Percentiles rank a stretch among this genome's conserved stretches.
These are phyloP conservation scores for Phymanthus crucifer DNA, from an alignment of 92 coral and sea anemone species.

Conservation along the genomic window DNA sequence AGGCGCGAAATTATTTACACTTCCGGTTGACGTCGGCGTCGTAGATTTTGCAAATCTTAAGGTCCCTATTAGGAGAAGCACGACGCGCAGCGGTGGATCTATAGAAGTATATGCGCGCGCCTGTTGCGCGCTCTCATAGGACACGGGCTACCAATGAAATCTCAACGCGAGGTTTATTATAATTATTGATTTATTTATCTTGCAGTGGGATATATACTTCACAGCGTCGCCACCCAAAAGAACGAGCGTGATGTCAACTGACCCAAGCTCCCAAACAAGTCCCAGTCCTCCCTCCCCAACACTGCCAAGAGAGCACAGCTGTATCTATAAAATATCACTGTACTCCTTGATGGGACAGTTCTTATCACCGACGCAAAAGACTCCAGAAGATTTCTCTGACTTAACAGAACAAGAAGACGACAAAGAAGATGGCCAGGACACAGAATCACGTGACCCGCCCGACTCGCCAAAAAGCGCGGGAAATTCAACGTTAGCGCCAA, in stretches of 20 bases:
- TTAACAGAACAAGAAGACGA: not conserved
- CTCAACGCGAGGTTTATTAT: not conserved
- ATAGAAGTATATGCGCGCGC: no score
- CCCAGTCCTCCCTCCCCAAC: slow-evolving; percentile 50
- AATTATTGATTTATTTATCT: not conserved
- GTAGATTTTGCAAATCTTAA: no score
- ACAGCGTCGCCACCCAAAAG: slow-evolving; percentile 82
- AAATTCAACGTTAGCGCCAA: not conserved
- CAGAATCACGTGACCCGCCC: not conserved
- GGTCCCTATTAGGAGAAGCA: no score
- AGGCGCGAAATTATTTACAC: no score
- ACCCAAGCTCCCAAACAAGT: slow-evolving; percentile 2
- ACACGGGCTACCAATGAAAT: no score
- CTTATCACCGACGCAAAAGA: slow-evolving; percentile 59
- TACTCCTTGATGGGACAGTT: slow-evolving; percentile 83
- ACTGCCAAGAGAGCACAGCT: slow-evolving; percentile 35
- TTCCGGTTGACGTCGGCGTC: no score
- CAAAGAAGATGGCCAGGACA: not conserved
- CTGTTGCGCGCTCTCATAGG: no score
- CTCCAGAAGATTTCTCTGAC: slow-evolving; percentile 39
- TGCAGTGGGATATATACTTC: slow-evolving; percentile 90
- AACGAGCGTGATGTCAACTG: slow-evolving; percentile 35
- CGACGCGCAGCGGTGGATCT: no score
- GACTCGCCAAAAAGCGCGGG: not conserved
- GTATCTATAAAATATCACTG: slow-evolving; percentile 66